A percentile compares a stretch with the other conserved stretches of the same genome.
These are phyloP conservation scores for Fulmarus glacialis DNA, from an alignment of 2,113 vertebrate genomes.

Conservation along the genomic window DNA sequence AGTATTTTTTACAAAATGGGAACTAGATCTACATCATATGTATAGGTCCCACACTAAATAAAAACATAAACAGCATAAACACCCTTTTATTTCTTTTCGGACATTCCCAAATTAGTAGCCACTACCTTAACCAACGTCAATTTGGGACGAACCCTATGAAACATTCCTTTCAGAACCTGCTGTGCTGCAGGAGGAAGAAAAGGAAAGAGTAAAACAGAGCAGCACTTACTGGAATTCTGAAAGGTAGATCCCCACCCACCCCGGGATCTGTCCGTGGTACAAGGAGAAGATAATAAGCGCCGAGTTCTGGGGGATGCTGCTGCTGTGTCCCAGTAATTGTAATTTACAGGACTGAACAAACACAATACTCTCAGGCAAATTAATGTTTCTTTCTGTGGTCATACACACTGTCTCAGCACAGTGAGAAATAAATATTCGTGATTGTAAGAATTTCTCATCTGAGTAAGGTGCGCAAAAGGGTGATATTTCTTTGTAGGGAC, in stretches of 20 bases:
- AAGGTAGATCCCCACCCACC: neutral
- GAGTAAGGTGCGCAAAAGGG: neutral
- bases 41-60: neutral
- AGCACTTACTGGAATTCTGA: neutral
- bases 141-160: neutral
- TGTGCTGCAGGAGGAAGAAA: neutral
- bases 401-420: neutral
- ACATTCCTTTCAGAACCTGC: neutral
- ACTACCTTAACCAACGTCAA: neutral
- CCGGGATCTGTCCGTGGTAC: neutral
- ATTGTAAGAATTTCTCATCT: neutral
- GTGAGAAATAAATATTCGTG: neutral
- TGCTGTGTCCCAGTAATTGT: neutral
- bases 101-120: neutral
- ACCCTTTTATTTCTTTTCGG: fast-evolving
- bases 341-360: neutral
- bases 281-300: neutral
- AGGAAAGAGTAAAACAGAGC: neutral
- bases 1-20: neutral
- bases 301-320: neutral
- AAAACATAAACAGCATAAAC: neutral
- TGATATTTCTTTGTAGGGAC: neutral
- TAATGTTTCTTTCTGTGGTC: neutral
- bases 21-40: neutral
- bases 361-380: neutral